A percentile compares a stretch with the other conserved stretches of the same genome.
These are phyloP conservation scores for Anorthoa munda DNA, from an alignment of 2,888 invertebrate species.

Conservation along the genomic window DNA sequence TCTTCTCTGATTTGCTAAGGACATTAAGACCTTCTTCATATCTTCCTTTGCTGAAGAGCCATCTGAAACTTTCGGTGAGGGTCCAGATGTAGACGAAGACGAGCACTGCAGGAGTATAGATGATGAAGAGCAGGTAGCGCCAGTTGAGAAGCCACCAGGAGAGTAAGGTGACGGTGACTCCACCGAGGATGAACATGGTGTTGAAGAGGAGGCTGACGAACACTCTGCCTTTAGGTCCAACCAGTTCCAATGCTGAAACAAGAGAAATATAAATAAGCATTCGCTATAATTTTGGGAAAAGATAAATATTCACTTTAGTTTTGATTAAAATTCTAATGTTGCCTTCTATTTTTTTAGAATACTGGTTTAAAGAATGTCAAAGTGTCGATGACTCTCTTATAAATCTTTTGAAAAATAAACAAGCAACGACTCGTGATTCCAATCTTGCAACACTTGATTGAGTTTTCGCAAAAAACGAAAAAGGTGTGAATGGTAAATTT, in stretches of 20 bases:
- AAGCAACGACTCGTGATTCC: background rate
- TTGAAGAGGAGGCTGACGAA: slow-evolving; percentile 87
- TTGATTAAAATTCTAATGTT: background rate
- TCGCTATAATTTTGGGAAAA: background rate
- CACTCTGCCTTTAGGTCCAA: slow-evolving; percentile 87
- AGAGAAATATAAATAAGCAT: slow-evolving; percentile 36
- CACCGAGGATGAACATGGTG: slow-evolving; percentile 88
- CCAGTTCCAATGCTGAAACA: slow-evolving; percentile 84
- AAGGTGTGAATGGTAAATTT: slow-evolving; percentile 38
- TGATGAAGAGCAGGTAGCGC: slow-evolving; percentile 86
- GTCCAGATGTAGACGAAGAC: slow-evolving; percentile 85
- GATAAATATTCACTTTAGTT: background rate
- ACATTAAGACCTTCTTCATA: slow-evolving; percentile 92
- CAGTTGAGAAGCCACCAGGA: slow-evolving; percentile 88
- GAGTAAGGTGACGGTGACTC: slow-evolving; percentile 84
- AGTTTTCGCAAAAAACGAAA: slow-evolving; percentile 22
- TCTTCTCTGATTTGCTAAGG: slow-evolving; percentile 91
- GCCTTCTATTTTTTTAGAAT: background rate
- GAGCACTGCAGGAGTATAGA: slow-evolving; percentile 86
- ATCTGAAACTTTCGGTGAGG: slow-evolving; percentile 86
- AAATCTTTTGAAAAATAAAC: slow-evolving; percentile 19
- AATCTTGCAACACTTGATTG: slow-evolving; percentile 29
- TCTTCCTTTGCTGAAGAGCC: slow-evolving; percentile 92
- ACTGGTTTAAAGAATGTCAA: background rate
- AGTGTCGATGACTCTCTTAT: slow-evolving; percentile 13